These are phyloP conservation scores for Bucorvus abyssinicus DNA, from an alignment of 2,797 vertebrate genomes.

Conservation along the genomic window DNA sequence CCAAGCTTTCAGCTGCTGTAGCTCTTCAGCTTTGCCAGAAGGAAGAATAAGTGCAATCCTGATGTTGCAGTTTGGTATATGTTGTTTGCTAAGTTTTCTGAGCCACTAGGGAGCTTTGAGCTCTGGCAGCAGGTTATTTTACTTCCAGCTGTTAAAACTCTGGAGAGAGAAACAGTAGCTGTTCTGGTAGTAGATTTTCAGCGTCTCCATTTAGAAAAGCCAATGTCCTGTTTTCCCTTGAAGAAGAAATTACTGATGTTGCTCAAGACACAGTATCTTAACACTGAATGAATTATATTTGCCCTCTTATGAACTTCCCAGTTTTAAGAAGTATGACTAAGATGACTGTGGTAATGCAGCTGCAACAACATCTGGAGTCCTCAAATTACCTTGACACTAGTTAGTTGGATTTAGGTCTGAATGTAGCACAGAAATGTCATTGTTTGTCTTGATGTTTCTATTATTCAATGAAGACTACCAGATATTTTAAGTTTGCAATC, in stretches of 20 bases:
- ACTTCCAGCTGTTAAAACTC: conserved; percentile 17
- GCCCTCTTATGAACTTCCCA: conserved; percentile 16
- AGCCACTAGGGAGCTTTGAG: neutral
- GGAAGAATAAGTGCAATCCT: neutral
- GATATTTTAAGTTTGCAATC: neutral
- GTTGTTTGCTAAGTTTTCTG: neutral
- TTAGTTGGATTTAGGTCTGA: conserved; percentile 5
- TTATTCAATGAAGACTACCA: neutral
- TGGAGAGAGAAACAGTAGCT: conserved; percentile 26
- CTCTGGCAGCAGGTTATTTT: conserved; percentile 3
- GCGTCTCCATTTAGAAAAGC: conserved; percentile 4
- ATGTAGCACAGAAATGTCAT: conserved; percentile 27
- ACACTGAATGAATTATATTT: conserved; percentile 1
- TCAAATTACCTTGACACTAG: conserved; percentile 51
- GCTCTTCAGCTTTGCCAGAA: neutral
- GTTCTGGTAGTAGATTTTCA: neutral
- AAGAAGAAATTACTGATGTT: conserved; percentile 25
- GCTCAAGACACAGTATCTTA: conserved; percentile 14
- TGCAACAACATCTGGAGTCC: conserved; percentile 65
- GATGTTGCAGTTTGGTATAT: neutral
- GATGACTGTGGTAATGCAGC: conserved; percentile 47
- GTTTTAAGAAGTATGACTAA: conserved; percentile 34
- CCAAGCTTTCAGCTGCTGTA: neutral
- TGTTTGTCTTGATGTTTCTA: neutral
- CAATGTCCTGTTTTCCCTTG: neutral